Evolutionary conservation across 2,888 invertebrate genomes (phyloP).

Genomic region (Seira sanloemensis): DNA sequence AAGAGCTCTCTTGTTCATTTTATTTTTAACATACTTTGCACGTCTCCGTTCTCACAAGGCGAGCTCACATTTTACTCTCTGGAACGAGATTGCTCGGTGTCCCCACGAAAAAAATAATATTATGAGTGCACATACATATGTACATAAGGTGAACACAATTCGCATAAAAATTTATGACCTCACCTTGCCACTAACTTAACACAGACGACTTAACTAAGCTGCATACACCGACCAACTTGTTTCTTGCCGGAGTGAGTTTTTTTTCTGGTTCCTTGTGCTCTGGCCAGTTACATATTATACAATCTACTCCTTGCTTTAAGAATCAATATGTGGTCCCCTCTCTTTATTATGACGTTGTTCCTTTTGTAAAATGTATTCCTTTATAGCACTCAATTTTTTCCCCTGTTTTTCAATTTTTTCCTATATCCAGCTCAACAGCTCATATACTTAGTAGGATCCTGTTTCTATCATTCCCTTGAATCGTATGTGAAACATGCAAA

Average conservation of each 20-base stretch:
- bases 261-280: background rate
- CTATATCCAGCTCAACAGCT: background rate
- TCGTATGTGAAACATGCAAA: too few relatives aligned
- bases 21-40: too few relatives aligned
- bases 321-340: constrained; percentile 45
- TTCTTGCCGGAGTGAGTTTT: background rate
- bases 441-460: too few relatives aligned
- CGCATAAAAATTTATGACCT: constrained; percentile 72
- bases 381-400: background rate
- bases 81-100: constrained; percentile 39
- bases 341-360: constrained; percentile 29
- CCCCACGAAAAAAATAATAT: constrained; percentile 42
- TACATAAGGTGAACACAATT: constrained; percentile 38
- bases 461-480: too few relatives aligned
- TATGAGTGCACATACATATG: constrained; percentile 29
- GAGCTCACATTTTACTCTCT: too few relatives aligned
- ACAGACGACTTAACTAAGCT: constrained; percentile 53
- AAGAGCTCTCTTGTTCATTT: too few relatives aligned
- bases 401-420: background rate
- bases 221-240: background rate
- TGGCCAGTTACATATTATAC: too few relatives aligned
- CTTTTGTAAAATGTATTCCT: background rate
- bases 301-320: background rate
- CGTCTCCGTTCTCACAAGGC: too few relatives aligned
- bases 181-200: constrained; percentile 68